Evolutionary conservation across 1,140 invertebrate genomes (phyloP).

Genomic region (Marisa cornuarietis): DNA sequence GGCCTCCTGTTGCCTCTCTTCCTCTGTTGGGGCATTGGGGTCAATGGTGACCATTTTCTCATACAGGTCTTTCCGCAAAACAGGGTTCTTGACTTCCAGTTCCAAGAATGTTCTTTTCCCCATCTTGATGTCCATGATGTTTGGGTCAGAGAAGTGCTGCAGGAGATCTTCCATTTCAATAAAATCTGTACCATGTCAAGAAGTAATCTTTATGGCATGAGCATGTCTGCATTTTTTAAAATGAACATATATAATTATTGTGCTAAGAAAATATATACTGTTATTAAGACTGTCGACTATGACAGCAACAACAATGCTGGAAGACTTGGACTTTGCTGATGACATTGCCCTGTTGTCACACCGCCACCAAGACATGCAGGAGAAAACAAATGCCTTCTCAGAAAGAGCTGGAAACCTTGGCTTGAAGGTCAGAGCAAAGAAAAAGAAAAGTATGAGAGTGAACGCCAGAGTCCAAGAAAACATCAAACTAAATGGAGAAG

Average conservation of each 20-base stretch:
- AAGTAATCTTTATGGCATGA: not conserved
- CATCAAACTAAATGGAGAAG: too few relatives aligned
- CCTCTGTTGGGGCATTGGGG: conserved; percentile 85
- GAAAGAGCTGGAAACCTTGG: too few relatives aligned
- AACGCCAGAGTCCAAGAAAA: too few relatives aligned
- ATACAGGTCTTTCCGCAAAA: conserved; percentile 83
- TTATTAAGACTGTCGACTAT: too few relatives aligned
- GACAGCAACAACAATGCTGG: too few relatives aligned
- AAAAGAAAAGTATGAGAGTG: too few relatives aligned
- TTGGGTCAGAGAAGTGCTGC: conserved; percentile 90
- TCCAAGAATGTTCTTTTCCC: conserved; percentile 88
- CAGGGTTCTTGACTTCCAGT: conserved; percentile 85
- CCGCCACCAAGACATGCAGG: too few relatives aligned
- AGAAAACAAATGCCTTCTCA: too few relatives aligned
- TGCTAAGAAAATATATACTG: not conserved
- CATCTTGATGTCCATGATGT: conserved; percentile 97
- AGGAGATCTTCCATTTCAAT: conserved; percentile 93
- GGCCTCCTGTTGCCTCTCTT: conserved; percentile 88
- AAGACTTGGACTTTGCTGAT: too few relatives aligned
- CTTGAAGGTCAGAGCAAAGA: too few relatives aligned
- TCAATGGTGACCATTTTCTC: conserved; percentile 98
- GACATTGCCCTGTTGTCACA: too few relatives aligned
- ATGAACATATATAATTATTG: not conserved
- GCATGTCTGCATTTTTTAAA: not conserved
- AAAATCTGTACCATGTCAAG: conserved; percentile 69